Base-by-base conservation (phyloP, 2,888 invertebrate species). In the Kuschelorhynchus macadamiae region DNA sequence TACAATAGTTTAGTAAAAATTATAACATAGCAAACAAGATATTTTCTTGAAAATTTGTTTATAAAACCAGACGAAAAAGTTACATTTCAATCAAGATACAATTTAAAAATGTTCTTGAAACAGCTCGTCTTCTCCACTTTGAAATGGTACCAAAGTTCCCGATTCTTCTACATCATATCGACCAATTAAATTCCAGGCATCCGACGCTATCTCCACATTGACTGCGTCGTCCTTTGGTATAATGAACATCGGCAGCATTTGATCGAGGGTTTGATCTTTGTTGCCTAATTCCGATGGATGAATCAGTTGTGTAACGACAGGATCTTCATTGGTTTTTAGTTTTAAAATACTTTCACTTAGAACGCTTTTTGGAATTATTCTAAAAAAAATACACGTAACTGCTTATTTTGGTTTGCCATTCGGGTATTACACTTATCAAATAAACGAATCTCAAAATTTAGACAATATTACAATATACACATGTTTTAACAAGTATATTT, bases 111-210 rank as follows among this genome's bases (percentile, higher is more conserved):
- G 78, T 39, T 77, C 79, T 65, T 78, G 76, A 67, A 80, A 79
- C n/a, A 80, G 72, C 9, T 77, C 78, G 11, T 72, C 64, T 44
- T 74, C 75, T 36, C 75, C 79, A 67, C 74, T 78, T 52, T 79
- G 76, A 59, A 81, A 82, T 0, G 81, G 82, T 49, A 83, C 82
- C 46, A 84, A 75, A 39, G 79, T 78, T 9, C 82, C 83, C 7
- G 83, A 81, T 74, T 82, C 82, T 74, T 82, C 84, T 3, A 83
- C 84, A 66, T 81, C 84, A 66, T 83, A 85, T 72, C 79, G 81
- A 32, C 81, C 83, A 39, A 82, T 82, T 56, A 82, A 76, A 70
- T 78, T 82, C 83, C 83, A 84, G 2, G 80, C 72, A 57, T 82
- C 82, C 2, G 75, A 69, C 30, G 77, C 74, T 60, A 81, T 81